Conservation (phyloP, 2,888 invertebrate species). For the Erebia epiphron region DNA sequence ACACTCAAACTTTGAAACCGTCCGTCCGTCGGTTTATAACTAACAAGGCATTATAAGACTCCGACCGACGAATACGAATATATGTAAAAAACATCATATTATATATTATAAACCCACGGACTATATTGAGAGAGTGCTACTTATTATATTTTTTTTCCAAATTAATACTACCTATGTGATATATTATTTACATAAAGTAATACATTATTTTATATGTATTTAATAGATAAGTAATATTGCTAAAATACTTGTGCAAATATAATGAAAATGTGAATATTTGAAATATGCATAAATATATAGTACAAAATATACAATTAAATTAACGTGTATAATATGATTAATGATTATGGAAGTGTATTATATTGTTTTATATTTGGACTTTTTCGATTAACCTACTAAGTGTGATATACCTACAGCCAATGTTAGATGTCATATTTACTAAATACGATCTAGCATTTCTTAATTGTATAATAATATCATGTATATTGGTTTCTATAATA, state of each 20-base stretch:
- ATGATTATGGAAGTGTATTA: background rate
- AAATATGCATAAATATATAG: background rate
- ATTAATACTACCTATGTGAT: constrained; percentile 8
- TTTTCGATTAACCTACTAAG: background rate
- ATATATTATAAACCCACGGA: constrained; percentile 10
- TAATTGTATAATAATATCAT: background rate
- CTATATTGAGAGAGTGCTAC: constrained; percentile 13
- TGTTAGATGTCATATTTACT: background rate
- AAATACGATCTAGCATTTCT: background rate
- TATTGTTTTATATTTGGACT: background rate
- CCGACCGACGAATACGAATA: background rate
- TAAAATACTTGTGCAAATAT: constrained; percentile 15
- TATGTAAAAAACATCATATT: background rate
- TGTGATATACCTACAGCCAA: background rate
- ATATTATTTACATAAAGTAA: constrained; percentile 4
- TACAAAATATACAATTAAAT: background rate
- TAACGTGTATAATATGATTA: background rate
- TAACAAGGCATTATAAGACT: background rate
- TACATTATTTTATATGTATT: background rate
- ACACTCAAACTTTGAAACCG: constrained; percentile 36
- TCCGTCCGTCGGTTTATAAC: constrained; percentile 35
- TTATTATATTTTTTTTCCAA: background rate
- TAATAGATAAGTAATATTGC: background rate
- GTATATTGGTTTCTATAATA: background rate
- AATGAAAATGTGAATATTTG: constrained; percentile 4